phyloP scores from a whole-genome alignment of 2,797 vertebrate species.

The Podargus strigoides region DNA sequence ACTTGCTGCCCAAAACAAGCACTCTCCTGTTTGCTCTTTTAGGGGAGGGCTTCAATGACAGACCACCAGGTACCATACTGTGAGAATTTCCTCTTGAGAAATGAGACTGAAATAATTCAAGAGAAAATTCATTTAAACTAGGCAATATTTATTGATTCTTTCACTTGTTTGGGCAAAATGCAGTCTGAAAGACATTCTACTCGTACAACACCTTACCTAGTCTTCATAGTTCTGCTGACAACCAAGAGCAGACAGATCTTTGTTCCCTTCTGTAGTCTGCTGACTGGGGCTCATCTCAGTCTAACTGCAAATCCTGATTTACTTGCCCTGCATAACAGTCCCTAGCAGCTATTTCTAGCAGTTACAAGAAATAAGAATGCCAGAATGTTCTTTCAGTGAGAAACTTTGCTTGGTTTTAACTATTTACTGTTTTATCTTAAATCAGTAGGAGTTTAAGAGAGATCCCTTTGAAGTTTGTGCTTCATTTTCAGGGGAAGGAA shows the following conservation, averaged over 20 bases:
- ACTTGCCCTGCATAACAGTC: not conserved
- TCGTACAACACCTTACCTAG: not conserved
- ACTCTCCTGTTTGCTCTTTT: not conserved
- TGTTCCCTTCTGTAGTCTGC: not conserved
- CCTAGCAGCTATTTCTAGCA: not conserved
- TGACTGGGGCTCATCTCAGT: not conserved
- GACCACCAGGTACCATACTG: accelerated
- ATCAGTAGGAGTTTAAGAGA: too few species aligned
- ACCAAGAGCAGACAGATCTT: not conserved
- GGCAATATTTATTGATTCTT: not conserved
- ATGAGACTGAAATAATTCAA: not conserved
- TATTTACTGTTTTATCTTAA: not conserved
- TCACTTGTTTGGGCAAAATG: not conserved
- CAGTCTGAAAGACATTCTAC: not conserved
- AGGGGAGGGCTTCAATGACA: not conserved
- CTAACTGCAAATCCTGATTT: not conserved
- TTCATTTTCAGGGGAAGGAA: not conserved
- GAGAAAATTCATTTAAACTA: not conserved
- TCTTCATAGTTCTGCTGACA: not conserved
- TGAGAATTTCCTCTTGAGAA: not conserved
- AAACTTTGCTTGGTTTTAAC: not conserved
- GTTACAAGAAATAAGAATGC: not conserved
- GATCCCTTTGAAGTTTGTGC: not conserved
- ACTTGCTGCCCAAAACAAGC: not conserved
- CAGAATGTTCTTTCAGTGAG: not conserved